Percentiles rank a stretch among this genome's conserved stretches.
phyloP scores from a whole-genome alignment of 2,888 invertebrate genomes.

The Tachina grossa region DNA sequence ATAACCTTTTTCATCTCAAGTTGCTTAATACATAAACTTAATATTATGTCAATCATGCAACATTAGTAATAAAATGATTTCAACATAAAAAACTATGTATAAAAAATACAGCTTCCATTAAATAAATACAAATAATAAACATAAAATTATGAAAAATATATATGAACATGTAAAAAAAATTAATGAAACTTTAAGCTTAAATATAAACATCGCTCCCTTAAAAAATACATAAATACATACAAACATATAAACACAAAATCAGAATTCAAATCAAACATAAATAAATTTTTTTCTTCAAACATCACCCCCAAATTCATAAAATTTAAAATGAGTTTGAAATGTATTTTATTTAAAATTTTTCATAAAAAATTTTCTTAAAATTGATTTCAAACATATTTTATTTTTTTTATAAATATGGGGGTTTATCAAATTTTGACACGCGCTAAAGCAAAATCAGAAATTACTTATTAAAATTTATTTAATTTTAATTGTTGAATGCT shows the following conservation, averaged over 20 bases:
- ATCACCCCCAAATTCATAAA: not conserved
- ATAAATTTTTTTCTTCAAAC: not conserved
- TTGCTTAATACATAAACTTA: not conserved
- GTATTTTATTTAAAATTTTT: no score
- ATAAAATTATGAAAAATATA: not conserved
- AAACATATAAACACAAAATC: constrained; percentile 14
- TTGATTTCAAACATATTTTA: no score
- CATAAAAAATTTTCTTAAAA: no score
- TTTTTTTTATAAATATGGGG: no score
- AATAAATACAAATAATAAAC: constrained; percentile 52
- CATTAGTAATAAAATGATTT: constrained; percentile 34
- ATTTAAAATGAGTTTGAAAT: no score
- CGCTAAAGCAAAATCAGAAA: not conserved
- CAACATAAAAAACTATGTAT: constrained; percentile 53
- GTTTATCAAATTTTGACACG: not conserved
- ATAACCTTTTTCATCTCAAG: not conserved
- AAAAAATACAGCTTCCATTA: constrained; percentile 65
- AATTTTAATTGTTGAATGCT: constrained; percentile 27
- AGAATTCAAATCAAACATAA: constrained; percentile 16
- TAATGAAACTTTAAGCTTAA: constrained; percentile 1
- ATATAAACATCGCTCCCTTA: not conserved
- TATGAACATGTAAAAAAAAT: not conserved
- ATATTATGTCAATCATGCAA: constrained; percentile 21
- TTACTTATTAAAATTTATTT: not conserved
- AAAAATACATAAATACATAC: not conserved